Conservation (phyloP, 2,797 vertebrate genomes). For the Thripadectes ignobilis region DNA sequence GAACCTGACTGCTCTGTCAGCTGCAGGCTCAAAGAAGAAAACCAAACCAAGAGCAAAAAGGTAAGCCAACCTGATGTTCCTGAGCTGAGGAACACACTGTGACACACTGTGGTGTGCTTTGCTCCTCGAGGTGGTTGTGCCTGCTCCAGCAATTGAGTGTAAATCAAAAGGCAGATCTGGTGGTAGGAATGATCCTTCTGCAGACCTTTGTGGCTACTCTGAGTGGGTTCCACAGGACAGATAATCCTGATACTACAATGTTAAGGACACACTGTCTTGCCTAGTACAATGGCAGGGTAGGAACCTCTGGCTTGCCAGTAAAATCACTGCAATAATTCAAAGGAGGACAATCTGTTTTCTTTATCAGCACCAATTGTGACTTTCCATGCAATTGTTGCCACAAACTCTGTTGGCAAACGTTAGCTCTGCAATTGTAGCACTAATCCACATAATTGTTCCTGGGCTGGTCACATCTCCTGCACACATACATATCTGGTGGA, state of each 20-base stretch:
- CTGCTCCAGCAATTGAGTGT: background rate
- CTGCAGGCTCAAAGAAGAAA: conserved; percentile 51
- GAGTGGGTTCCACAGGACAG: background rate
- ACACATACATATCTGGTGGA: background rate
- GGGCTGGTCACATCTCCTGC: background rate
- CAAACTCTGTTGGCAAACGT: background rate
- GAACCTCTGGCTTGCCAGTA: background rate
- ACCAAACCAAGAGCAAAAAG: conserved; percentile 59
- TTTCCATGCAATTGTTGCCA: background rate
- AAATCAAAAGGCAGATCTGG: background rate
- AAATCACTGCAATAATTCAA: background rate
- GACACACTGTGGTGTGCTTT: background rate
- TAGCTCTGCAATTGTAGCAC: background rate
- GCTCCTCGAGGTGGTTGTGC: background rate
- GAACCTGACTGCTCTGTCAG: conserved; percentile 70
- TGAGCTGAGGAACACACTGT: background rate
- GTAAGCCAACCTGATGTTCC: conserved; percentile 35
- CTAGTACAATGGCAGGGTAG: background rate
- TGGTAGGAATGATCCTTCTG: background rate
- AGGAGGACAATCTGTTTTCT: background rate
- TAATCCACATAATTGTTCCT: conserved; percentile 10
- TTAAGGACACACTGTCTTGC: background rate
- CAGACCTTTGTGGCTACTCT: background rate
- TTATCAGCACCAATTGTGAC: background rate
- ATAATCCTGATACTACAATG: background rate